Base-by-base conservation (phyloP, 2,797 vertebrate species). In the Oceanodroma leucorhoa region DNA sequence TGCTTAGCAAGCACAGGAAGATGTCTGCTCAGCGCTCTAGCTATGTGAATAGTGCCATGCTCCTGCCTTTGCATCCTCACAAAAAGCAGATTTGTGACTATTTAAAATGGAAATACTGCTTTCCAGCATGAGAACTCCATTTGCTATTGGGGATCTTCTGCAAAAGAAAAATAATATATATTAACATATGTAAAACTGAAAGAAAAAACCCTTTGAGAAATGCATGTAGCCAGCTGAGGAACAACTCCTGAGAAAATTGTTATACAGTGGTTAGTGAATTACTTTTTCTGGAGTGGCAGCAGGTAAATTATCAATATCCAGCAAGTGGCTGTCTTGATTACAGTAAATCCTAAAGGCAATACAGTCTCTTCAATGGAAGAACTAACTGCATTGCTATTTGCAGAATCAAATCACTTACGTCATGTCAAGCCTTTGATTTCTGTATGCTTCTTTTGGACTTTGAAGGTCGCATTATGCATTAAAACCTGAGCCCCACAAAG, bases 271-370 rank as follows among this genome's bases (percentile, higher is more conserved):
- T 58, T 94, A 89, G 50, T 51, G 65, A 92, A 93, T 86, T 80
- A 80, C 41, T 45, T 85, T 92, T 87, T 78, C 45, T 38, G 54
- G 64, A 75, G 45, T 66, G 57, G 38, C 36, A 89, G 69, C 26
- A 78, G 64, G 81, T 85, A 89, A 91, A 93, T 92, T 94, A 91
- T 50, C 87, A 92, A 85, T 61, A 93, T 61, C 60, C 60, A 87
- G 53, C 36, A 94, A 94, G 86, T 65, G 38, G 71, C 58, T 78
- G 53, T 85, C 79, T 72, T 38, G 7, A 93, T 95, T 89, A 85
- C 71, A 80, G 60, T 75, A 89, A 95, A 92, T 93, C 94, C 87
- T 90, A 91, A 76, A 94, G 89, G 89, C 79, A 90, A 85, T 54
- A 78, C 40, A 72, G 46, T 32, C 64, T 87, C 64, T 95, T 88